Percentiles rank a stretch among this genome's conserved stretches.
Evolutionary conservation across 2,113 vertebrate genomes (phyloP).

Genomic region (Aix galericulata): DNA sequence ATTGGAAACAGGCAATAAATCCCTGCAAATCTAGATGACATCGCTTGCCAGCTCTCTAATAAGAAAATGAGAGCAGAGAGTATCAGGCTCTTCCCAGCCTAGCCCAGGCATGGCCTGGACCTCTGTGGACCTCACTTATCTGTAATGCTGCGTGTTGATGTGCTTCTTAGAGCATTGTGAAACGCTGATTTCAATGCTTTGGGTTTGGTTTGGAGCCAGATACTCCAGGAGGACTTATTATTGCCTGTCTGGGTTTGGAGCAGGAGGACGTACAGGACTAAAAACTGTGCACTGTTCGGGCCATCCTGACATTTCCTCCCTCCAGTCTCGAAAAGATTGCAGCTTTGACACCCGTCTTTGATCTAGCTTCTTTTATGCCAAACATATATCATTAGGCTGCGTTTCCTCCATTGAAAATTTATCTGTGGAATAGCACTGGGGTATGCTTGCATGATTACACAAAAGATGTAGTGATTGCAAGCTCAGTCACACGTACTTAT

Average conservation of each 20-base stretch:
- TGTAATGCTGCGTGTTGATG: neutral
- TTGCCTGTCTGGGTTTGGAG: neutral
- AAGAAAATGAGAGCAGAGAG: neutral
- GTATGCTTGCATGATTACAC: neutral
- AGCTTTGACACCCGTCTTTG: conserved; percentile 9
- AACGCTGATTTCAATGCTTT: neutral
- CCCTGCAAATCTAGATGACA: neutral
- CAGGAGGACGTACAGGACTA: neutral
- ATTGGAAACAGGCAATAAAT: neutral
- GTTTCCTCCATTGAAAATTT: neutral
- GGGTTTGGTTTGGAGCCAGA: neutral
- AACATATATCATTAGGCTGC: neutral
- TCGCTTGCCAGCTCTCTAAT: neutral
- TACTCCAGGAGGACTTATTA: neutral
- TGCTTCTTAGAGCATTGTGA: neutral
- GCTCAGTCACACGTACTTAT: neutral
- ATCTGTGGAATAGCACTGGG: neutral
- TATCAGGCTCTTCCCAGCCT: neutral
- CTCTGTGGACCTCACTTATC: neutral
- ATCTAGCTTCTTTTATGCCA: neutral
- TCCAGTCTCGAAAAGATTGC: neutral
- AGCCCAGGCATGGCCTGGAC: neutral
- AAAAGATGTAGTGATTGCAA: neutral
- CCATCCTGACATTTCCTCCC: neutral
- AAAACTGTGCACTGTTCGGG: neutral